These are phyloP conservation scores for Emydoidea blandingii DNA, from an alignment of 2,797 vertebrate species.

Conservation along the genomic window DNA sequence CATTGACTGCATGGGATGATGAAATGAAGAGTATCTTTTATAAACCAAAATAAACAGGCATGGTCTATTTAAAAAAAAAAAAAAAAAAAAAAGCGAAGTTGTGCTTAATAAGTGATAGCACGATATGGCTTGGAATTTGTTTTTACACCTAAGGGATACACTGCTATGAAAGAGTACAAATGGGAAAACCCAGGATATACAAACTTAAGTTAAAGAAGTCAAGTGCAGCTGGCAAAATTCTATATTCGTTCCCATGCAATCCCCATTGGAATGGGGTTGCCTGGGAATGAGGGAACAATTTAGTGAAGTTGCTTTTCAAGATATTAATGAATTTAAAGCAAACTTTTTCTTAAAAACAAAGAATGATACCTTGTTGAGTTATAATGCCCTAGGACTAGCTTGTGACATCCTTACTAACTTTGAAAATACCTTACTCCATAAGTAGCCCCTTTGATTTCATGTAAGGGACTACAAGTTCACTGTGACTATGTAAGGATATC, in stretches of 20 bases:
- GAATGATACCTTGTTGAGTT: not conserved
- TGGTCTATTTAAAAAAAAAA: too few species aligned
- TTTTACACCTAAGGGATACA: not conserved
- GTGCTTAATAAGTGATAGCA: not conserved
- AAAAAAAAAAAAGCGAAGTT: not conserved
- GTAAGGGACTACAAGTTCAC: not conserved
- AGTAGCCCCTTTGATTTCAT: not conserved
- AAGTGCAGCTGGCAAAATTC: not conserved
- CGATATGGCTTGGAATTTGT: not conserved
- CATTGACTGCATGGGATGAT: not conserved
- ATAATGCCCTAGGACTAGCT: not conserved
- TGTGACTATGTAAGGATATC: not conserved
- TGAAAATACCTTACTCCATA: not conserved
- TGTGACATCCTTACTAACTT: not conserved
- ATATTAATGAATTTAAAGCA: accelerated
- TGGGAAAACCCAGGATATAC: not conserved
- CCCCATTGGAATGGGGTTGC: not conserved
- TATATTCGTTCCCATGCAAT: not conserved
- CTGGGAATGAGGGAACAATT: not conserved
- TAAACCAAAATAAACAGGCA: not conserved
- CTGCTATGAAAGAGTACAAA: not conserved
- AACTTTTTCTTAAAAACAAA: not conserved
- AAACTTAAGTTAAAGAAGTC: not conserved
- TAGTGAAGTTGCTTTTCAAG: not conserved
- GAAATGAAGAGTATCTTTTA: not conserved